Base-by-base conservation (phyloP, 2,797 vertebrate genomes). In the Echeneis naucrates region DNA sequence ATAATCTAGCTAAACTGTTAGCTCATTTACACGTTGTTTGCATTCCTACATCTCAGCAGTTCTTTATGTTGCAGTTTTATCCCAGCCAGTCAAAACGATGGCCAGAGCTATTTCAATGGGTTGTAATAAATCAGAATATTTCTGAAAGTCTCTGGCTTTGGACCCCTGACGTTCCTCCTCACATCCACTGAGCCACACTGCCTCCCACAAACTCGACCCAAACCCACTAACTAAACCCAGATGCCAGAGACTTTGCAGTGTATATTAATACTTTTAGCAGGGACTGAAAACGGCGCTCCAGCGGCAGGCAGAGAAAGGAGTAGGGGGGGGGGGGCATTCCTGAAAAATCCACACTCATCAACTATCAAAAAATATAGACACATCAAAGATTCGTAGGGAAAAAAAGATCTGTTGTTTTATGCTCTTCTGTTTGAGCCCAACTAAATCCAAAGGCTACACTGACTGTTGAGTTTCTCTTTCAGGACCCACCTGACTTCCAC, bases 181-280 rank as follows among this genome's bases (percentile, higher is more conserved):
- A 54, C 75, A 55, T 59, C 30, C 81, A 81, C 79, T 72, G 85
- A 83, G 81, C 71, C 78, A 21, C 6, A 51, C 66, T 24, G 78
- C 76, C 67, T 78, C 70, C 77, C 66, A 74, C 74, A 77, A 86
- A 69, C 64, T 64, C 47, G 24, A 81, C 61, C 56, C 81, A 78
- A 77, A 75, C 50, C 68, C 70, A 52, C 75, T 87, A 86, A 92
- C 81, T 76, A 62, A 87, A 82, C 27, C 65, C 92, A 91, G 82
- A 86, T 91, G 93, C 47, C 77, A 82, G 71, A 84, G 64, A 66
- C 56, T 56, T 47, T 81, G 69, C 72, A 35, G 56, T 17, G 23
- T 37, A 35, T 64, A 68, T 64, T 80, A 75, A 86, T 78, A 70
- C 66, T 72, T 86, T 81, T 59, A 80, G 56, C 78, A 66, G 79